phyloP scores from a whole-genome alignment of 2,888 invertebrate species.

The Teleiodes luculella region DNA sequence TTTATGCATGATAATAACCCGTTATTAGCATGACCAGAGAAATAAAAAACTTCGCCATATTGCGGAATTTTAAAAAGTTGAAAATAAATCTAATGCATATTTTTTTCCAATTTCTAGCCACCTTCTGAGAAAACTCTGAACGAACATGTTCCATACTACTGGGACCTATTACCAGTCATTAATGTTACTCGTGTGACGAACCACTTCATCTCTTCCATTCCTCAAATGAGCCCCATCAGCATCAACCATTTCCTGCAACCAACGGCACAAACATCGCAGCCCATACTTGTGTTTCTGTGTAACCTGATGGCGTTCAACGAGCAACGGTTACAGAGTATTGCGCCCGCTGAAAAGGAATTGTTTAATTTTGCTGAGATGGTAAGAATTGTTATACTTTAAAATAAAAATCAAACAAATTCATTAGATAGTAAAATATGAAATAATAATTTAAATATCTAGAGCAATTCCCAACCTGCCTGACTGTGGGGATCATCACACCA shows the following conservation, averaged over 20 bases:
- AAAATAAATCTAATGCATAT: no score
- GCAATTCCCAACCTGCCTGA: no score
- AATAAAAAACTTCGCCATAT: no score
- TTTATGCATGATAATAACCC: no score
- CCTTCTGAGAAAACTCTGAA: constrained; percentile 49
- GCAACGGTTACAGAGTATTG: constrained; percentile 42
- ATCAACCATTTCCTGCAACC: constrained; percentile 59
- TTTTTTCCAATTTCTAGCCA: no score
- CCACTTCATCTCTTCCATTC: constrained; percentile 44
- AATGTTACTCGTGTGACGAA: constrained; percentile 59
- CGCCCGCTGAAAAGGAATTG: constrained; percentile 51
- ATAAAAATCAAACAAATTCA: no score
- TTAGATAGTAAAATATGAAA: no score
- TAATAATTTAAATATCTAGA: no score
- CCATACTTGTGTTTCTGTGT: constrained; percentile 48
- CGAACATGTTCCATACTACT: constrained; percentile 56
- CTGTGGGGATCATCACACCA: no score
- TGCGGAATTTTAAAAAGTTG: no score
- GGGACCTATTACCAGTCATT: constrained; percentile 61
- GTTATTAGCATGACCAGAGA: no score
- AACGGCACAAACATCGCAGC: constrained; percentile 36
- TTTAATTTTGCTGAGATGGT: constrained; percentile 44
- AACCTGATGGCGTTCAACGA: constrained; percentile 59
- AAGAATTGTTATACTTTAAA: constrained; percentile 1
- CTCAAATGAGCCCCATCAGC: constrained; percentile 36